phyloP scores from a whole-genome alignment of 2,797 vertebrate genomes.

The Catharus ustulatus region DNA sequence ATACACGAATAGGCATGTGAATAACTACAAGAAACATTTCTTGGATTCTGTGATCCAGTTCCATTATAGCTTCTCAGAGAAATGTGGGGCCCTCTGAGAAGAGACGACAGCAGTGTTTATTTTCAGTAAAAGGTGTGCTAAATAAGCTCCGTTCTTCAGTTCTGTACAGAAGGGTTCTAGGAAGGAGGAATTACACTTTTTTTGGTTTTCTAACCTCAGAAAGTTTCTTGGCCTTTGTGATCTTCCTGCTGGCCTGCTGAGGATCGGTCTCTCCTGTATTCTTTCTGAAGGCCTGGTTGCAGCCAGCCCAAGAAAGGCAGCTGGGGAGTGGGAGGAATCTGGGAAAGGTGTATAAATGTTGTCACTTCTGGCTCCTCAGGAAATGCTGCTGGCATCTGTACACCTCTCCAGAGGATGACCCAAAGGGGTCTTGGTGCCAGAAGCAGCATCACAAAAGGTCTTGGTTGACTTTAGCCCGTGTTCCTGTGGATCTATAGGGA shows the following conservation, averaged over 20 bases:
- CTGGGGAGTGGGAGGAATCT: neutral
- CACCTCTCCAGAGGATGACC: accelerated
- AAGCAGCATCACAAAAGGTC: neutral
- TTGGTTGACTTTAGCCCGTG: neutral
- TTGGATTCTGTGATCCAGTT: neutral
- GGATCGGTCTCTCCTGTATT: neutral
- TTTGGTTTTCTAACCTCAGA: neutral
- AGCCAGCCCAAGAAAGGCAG: neutral
- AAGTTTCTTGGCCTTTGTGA: neutral
- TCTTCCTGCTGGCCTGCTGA: neutral
- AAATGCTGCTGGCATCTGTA: neutral
- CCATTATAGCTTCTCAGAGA: neutral
- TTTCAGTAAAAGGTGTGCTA: neutral
- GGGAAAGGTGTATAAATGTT: neutral
- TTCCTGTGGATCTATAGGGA: neutral
- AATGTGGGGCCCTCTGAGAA: neutral
- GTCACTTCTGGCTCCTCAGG: neutral
- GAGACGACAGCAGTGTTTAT: neutral
- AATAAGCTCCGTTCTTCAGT: neutral
- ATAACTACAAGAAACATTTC: neutral
- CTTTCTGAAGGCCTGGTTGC: neutral
- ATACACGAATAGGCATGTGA: neutral
- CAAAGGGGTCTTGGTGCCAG: neutral
- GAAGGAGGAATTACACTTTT: neutral
- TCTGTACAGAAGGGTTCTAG: neutral